These are phyloP conservation scores for Drosophila hamatofila DNA, from an alignment of 2,888 invertebrate genomes.

Conservation along the genomic window DNA sequence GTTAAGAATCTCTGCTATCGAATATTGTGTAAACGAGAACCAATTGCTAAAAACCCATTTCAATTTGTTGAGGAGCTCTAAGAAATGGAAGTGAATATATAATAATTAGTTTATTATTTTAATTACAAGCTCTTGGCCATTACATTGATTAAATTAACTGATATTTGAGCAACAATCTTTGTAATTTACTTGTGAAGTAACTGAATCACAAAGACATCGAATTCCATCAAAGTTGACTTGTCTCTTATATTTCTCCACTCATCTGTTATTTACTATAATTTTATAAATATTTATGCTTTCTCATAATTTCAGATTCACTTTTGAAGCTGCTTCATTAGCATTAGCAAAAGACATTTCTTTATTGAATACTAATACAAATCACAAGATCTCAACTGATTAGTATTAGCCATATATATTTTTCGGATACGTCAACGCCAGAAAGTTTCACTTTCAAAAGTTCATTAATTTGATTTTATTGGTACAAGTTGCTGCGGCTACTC, in stretches of 20 bases:
- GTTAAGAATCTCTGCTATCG: conserved; percentile 16
- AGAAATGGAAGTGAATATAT: no score
- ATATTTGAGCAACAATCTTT: neutral
- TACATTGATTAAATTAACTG: neutral
- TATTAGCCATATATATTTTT: conserved; percentile 19
- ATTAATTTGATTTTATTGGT: conserved; percentile 69
- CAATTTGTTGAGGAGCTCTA: no score
- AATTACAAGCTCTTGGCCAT: neutral
- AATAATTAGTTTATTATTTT: neutral
- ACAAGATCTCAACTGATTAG: conserved; percentile 25
- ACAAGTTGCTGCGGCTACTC: conserved; percentile 49
- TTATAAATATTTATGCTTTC: neutral
- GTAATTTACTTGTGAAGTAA: neutral
- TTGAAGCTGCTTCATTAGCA: neutral
- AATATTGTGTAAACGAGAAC: neutral
- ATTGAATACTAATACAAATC: neutral
- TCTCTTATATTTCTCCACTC: neutral
- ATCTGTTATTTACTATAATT: neutral
- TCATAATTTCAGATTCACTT: neutral
- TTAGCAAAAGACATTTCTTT: conserved; percentile 16
- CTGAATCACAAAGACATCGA: neutral
- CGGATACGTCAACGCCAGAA: conserved; percentile 41
- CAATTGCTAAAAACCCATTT: neutral
- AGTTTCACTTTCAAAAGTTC: conserved; percentile 75
- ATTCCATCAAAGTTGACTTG: neutral